Percentiles rank a stretch among this genome's conserved stretches.
These are phyloP conservation scores for Aplocera efformata DNA, from an alignment of 2,888 invertebrate species.

Conservation along the genomic window DNA sequence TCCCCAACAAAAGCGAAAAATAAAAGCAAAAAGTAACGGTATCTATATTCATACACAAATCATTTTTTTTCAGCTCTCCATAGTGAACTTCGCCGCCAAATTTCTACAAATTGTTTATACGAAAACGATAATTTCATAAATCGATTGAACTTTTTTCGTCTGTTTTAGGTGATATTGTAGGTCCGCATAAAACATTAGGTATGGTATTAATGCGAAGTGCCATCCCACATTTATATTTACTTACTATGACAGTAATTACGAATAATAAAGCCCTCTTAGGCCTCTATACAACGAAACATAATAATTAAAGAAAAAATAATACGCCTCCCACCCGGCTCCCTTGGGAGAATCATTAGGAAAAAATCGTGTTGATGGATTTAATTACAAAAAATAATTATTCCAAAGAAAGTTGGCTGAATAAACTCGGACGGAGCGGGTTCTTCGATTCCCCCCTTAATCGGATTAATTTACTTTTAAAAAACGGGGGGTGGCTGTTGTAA, in stretches of 20 bases:
- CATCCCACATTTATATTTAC: too few species aligned
- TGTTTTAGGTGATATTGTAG: too few species aligned
- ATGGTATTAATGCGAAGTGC: too few species aligned
- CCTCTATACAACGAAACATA: constrained; percentile 39
- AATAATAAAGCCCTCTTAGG: constrained; percentile 32
- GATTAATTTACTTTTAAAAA: constrained; percentile 81
- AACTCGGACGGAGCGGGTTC: constrained; percentile 78
- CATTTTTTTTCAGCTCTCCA: too few species aligned
- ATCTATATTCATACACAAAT: too few species aligned
- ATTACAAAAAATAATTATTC: constrained; percentile 81
- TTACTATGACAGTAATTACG: not conserved
- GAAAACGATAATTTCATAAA: too few species aligned
- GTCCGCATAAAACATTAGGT: too few species aligned
- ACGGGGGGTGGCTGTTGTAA: constrained; percentile 75
- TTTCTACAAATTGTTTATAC: too few species aligned
- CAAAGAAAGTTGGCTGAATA: constrained; percentile 78
- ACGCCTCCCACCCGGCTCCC: constrained; percentile 51
- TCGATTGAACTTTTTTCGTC: too few species aligned
- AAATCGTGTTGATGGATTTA: constrained; percentile 81
- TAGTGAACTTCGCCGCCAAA: too few species aligned
- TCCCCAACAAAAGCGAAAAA: too few species aligned
- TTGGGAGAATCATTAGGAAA: constrained; percentile 78
- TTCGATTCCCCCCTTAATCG: constrained; percentile 79
- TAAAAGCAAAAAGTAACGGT: too few species aligned
- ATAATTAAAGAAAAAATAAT: constrained; percentile 60